Base-by-base conservation (phyloP, 2,113 vertebrate species). In the Scolopax mira region DNA sequence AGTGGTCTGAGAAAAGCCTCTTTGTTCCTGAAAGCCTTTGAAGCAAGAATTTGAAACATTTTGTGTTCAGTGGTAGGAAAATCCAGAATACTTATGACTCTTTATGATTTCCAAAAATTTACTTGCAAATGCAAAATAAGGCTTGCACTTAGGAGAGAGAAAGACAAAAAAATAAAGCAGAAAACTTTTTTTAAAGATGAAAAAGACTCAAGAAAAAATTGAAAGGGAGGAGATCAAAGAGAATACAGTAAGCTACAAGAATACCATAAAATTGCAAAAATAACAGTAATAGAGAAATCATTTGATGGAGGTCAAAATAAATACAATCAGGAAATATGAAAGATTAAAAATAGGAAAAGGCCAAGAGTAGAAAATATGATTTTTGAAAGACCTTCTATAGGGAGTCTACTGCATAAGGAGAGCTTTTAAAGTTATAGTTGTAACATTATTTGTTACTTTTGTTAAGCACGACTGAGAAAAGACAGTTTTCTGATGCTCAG, bases 21-120 rank as follows among this genome's bases (percentile, higher is more conserved):
- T 98, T 98, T 98, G 97, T 98, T 98, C 97, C 94, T 89, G 42
- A 95, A 94, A 93, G 92, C 65, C 97, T 98, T 98, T 98, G 98
- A 98, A 98, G 97, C 64, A 92, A 95, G 70, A 97, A 93, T 93
- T 88, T 90, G 85, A 94, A 96, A 90, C 94, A 96, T 96, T 97
- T 97, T 96, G 61, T 95, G 93, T 96, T 97, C 96, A 97, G 90
- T 58, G 44, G 74, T 25, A 73, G n/a, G 75, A 96, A 96, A 96
- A 82, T 91, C 72, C 71, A 96, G 96, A 96, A 96, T 94, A 90
- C 87, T 95, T 89, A 62, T 93, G 81, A 83, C 90, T 86, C 89
- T 97, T 79, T 90, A 67, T 88, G 92, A 82, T 94, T 97, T 95
- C 69, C 73, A 94, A 97, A 97, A 97, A 95, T 96, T 95, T 96